Conservation (phyloP, 2,113 vertebrate genomes). For the Bujurquina vittata region DNA sequence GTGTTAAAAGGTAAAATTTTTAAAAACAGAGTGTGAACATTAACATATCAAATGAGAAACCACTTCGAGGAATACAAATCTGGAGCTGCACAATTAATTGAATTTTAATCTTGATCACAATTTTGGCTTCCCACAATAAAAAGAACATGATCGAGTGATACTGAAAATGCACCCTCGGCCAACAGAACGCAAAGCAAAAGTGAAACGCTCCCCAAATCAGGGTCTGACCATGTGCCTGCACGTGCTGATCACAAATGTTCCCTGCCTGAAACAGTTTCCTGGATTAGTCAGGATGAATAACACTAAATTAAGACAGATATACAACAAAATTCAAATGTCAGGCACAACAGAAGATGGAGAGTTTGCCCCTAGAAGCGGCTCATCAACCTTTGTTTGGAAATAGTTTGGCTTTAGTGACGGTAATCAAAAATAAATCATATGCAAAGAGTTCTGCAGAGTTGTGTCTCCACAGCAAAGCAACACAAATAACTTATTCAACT, state of each 20-base stretch:
- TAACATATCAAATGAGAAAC: not conserved
- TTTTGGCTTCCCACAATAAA: not conserved
- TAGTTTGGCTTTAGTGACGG: not conserved
- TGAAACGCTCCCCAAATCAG: not conserved
- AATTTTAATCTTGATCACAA: not conserved
- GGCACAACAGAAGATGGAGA: not conserved
- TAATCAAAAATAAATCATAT: not conserved
- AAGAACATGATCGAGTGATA: not conserved
- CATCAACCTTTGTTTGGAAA: not conserved
- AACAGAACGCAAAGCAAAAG: not conserved
- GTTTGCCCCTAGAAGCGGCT: too few relatives aligned
- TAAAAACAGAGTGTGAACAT: not conserved
- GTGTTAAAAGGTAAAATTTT: not conserved
- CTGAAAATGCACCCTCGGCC: not conserved
- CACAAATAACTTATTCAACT: not conserved
- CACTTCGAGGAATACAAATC: not conserved
- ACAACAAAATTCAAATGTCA: not conserved
- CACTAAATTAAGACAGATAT: too few relatives aligned
- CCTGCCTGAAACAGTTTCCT: too few relatives aligned
- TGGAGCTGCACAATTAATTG: not conserved
- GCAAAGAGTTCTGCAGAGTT: not conserved
- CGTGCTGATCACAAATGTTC: too few relatives aligned
- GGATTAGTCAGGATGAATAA: too few relatives aligned
- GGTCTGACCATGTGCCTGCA: not conserved
- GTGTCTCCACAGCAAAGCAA: not conserved